Evolutionary conservation across 2,888 invertebrate species (phyloP).

Genomic region (Diaperis boleti): DNA sequence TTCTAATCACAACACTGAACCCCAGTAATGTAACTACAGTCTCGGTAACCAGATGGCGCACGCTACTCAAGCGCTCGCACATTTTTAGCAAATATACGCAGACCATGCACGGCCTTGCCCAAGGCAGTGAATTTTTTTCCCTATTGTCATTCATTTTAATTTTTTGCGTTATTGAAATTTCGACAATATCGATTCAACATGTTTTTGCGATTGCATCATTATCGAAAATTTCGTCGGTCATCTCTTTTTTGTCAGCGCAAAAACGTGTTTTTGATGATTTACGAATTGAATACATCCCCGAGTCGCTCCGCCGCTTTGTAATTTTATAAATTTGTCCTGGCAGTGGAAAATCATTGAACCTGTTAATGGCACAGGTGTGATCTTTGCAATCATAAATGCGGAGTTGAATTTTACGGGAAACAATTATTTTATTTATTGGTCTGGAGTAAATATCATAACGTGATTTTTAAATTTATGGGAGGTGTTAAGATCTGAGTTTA

Average conservation of each 20-base stretch:
- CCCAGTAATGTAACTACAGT: not conserved
- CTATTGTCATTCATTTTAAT: conserved; percentile 12
- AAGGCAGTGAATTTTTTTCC: conserved; percentile 16
- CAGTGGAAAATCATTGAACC: conserved; percentile 6
- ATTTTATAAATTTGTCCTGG: not conserved
- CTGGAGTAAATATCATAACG: not conserved
- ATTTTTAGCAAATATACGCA: conserved; percentile 20
- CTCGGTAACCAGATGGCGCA: conserved; percentile 3
- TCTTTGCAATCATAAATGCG: conserved; percentile 11
- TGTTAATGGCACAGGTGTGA: conserved; percentile 11
- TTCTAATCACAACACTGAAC: not conserved
- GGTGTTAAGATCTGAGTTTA: not conserved
- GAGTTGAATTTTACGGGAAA: not conserved
- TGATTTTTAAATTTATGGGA: conserved; percentile 3
- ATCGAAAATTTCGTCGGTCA: not conserved
- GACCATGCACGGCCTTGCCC: conserved; percentile 22
- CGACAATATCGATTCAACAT: conserved; percentile 7
- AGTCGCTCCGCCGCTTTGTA: too few relatives aligned
- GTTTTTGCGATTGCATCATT: conserved; percentile 6
- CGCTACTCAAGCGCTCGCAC: not conserved
- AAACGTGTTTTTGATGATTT: not conserved
- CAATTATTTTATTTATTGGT: not conserved
- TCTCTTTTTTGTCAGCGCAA: not conserved
- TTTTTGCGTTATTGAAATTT: conserved; percentile 15
- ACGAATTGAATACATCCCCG: not conserved